These are phyloP conservation scores for Shinisaurus crocodilurus DNA, from an alignment of 2,113 vertebrate species.

Conservation along the genomic window DNA sequence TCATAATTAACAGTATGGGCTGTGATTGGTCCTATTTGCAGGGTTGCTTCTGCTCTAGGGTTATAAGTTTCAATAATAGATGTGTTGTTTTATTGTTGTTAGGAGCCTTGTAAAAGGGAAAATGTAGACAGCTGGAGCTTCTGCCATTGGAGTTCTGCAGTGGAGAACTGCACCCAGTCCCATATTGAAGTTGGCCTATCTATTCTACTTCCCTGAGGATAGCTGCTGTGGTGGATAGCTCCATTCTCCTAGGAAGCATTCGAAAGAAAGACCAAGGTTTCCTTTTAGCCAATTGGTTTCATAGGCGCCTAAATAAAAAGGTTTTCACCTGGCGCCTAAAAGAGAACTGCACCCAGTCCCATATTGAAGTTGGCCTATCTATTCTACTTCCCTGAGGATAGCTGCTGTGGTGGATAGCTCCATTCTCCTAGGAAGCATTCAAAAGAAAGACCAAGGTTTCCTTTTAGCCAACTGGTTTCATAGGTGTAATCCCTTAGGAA, in stretches of 20 bases:
- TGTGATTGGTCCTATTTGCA: neutral
- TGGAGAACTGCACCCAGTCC: neutral
- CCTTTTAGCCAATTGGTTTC: neutral
- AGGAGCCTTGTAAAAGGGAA: neutral
- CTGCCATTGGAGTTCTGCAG: neutral
- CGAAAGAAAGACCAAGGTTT: neutral
- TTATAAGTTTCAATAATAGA: neutral
- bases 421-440: neutral
- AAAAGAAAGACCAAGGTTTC: neutral
- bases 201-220: neutral
- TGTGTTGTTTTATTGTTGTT: neutral
- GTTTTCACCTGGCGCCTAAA: too few relatives aligned
- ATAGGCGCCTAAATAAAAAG: too few relatives aligned
- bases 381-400: neutral
- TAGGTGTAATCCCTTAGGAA: neutral
- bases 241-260: neutral
- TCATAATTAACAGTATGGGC: neutral
- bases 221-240: too few relatives aligned
- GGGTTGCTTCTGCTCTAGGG: neutral
- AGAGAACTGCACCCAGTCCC: neutral
- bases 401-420: too few relatives aligned
- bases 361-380: neutral
- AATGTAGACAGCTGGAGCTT: neutral
- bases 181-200: neutral
- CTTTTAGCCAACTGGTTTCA: neutral